Conservation (phyloP, 2,797 vertebrate genomes). For the Melanogrammus aeglefinus region DNA sequence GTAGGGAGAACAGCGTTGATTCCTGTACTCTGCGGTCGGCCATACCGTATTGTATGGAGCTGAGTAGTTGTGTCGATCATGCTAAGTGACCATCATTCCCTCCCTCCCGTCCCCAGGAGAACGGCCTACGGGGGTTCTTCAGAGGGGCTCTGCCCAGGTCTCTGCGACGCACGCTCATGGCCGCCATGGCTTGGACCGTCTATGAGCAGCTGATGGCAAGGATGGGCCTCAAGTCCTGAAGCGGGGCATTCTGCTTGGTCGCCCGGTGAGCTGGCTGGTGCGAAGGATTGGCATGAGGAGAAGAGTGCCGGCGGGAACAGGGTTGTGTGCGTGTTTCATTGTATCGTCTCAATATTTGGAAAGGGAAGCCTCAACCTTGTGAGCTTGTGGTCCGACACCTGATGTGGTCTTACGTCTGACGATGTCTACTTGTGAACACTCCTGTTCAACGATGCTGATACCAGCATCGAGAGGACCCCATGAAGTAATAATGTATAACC, state of each 20-base stretch:
- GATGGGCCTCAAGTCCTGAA: slow-evolving; percentile 95
- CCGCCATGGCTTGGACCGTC: slow-evolving; percentile 97
- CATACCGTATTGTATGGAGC: background rate
- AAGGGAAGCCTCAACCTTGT: background rate
- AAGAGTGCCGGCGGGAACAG: slow-evolving; percentile 8
- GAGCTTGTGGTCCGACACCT: slow-evolving; percentile 33
- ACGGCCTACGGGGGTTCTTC: slow-evolving; percentile 86
- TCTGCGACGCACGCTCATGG: slow-evolving; percentile 93
- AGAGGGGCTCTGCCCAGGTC: slow-evolving; percentile 85
- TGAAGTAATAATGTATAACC: background rate
- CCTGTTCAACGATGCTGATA: slow-evolving; percentile 12
- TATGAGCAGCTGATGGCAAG: slow-evolving; percentile 96
- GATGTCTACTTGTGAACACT: slow-evolving; percentile 41
- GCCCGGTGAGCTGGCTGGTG: background rate
- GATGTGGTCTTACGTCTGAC: slow-evolving; percentile 30
- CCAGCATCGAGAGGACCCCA: background rate
- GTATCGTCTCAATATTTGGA: background rate
- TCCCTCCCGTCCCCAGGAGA: slow-evolving; percentile 67
- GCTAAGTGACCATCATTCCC: background rate
- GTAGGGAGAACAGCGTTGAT: background rate
- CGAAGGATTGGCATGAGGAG: background rate
- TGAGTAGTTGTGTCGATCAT: background rate
- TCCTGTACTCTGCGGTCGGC: background rate
- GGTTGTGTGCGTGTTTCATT: slow-evolving; percentile 8
- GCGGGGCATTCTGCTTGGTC: background rate